Evolutionary conservation across 92 coral and sea anemone species (phyloP).

Genomic region (Micromussa lordhowensis): DNA sequence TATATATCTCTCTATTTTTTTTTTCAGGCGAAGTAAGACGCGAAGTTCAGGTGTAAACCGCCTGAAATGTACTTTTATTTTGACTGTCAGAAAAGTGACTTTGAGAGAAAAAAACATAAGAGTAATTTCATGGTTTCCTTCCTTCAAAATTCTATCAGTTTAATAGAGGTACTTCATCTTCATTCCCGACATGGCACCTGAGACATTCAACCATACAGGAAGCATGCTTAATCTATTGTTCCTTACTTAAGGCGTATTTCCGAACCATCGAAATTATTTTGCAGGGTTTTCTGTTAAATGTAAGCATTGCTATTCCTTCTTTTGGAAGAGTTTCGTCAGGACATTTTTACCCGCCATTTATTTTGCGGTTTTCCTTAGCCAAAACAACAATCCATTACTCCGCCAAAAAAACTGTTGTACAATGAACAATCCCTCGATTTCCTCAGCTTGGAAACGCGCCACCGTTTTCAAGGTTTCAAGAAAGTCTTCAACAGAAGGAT

Average conservation of each 20-base stretch:
- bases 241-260: conserved; percentile 1
- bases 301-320: neutral
- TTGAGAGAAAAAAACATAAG: conserved; percentile 1
- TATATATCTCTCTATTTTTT: neutral
- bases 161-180: conserved; percentile 13
- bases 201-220: conserved; percentile 14
- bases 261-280: neutral
- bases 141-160: neutral
- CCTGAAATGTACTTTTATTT: neutral
- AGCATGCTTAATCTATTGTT: neutral
- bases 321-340: conserved; percentile 7
- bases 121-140: conserved; percentile 18
- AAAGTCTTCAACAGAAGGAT: neutral
- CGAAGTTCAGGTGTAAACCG: neutral
- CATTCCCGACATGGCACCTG: conserved; percentile 6
- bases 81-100: conserved; percentile 2
- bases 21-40: neutral
- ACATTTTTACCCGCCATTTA: conserved; percentile 25
- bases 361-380: conserved; percentile 23
- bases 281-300: conserved; percentile 8
- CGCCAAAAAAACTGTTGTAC: neutral
- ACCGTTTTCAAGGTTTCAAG: neutral
- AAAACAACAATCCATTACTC: conserved; percentile 31
- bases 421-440: neutral
- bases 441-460: neutral